Base-by-base conservation (phyloP, 2,888 invertebrate species). In the Periphyllus acericola region DNA sequence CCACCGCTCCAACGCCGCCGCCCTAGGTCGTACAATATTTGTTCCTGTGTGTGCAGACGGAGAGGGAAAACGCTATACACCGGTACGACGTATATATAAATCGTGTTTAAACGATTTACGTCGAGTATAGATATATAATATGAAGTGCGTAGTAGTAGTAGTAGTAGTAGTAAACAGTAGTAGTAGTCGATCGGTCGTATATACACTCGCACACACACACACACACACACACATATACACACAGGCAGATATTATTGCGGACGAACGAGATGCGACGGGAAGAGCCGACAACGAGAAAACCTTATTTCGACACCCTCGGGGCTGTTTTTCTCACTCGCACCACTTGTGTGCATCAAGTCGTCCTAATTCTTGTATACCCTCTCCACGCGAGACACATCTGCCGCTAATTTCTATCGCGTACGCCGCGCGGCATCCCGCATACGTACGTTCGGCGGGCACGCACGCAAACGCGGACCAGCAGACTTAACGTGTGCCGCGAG, bases 71-170 rank as follows among this genome's bases (percentile, higher is more conserved):
- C 36, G 6, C n/a, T 29, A 36, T 55, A 75, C 34, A 19, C 19
- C 8, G 14, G 40, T 40, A 76, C 55, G 52, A 79, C 17, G 46
- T 46, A 75, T 14, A n/a, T 60, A 86, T 60, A 60, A 21, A 60
- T 86, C 36, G 36, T 46, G 36, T 79, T 85, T 36, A 71, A 86
- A 71, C 72, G 79, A 79, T 86, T 86, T 68, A 32, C 52, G 72
- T 36, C 85, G 17, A 72, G 36, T 36, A 36, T 21, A 55, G 34
- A 17, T n/a, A 17, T 25, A 55, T n/a, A 29, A 29, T 60, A 79
- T 25, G 36, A 11, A 34, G 25, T n/a, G 46, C 17, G 36, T 34
- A 36, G 0, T 3, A n/a, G n/a, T 6, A 55, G 5, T 60, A 25
- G 4, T 34, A 34, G 21, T 34, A 46, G 46, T 9, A 19, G 6